Base-by-base conservation (phyloP, 2,888 invertebrate species). In the Tanaodytes sp. region DNA sequence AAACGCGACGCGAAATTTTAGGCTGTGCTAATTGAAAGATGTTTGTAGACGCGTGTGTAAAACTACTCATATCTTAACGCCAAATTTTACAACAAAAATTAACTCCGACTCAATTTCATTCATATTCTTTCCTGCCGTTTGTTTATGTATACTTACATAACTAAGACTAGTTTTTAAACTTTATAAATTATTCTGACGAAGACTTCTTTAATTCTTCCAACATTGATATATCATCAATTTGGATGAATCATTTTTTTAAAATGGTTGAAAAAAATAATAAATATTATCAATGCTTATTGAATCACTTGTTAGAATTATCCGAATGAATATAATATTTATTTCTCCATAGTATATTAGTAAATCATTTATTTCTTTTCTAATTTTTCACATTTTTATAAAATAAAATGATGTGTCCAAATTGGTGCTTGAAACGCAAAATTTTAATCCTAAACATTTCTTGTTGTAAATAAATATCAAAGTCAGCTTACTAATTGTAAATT, bases 21-120 rank as follows among this genome's bases (percentile, higher is more conserved):
- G 71, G 71, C 71, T 71, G 67, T 71, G 71, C 63, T 67, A 67
- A 63, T 52, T 54, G 55, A 62, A 55, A 58, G 37, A 46, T 16
- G 48, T 67, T 36, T 15, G 57, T 55, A 62, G 42, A 30, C n/a
- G 36, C 15, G 40, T 59, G 46, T 46, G 46, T 48, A 55, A 49
- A 19, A 57, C 48, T 66, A 59, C 54, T 55, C 51, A 45, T 61
- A 55, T 54, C 42, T 67, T 40, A 67, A 67, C 52, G 57, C 51
- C 62, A 45, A 67, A 57, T 45, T 61, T 31, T 19, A 51, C 31
- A 46, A 46, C n/a, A n/a, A n/a, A n/a, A n/a, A n/a, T n/a, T n/a
- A n/a, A n/a, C n/a, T 43, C 2, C 43, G n/a, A 51, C 30, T 48
- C 36, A 12, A 15, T 40, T 39, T 36, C 14, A 40, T 37, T 48